Evolutionary conservation across 2,797 vertebrate species (phyloP).

Genomic region (Meriones psammophilus): DNA sequence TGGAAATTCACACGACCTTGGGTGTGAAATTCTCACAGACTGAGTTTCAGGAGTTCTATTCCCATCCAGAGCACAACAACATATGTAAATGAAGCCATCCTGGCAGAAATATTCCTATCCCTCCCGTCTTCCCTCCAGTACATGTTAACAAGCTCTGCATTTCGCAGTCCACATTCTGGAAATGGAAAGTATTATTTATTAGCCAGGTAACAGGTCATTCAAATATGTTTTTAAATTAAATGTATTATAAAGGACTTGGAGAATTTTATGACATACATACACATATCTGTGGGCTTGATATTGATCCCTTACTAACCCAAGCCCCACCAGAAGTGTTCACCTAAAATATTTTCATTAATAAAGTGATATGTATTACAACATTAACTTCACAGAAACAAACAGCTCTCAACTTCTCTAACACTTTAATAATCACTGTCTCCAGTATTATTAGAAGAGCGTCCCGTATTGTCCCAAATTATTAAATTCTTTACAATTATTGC

Average conservation of each 20-base stretch:
- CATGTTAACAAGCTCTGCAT: slow-evolving; percentile 65
- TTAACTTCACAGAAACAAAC: slow-evolving; percentile 70
- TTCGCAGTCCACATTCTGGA: slow-evolving; percentile 76
- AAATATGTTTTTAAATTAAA: slow-evolving; percentile 6
- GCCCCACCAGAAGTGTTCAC: slow-evolving; percentile 50
- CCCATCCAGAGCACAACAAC: slow-evolving; percentile 62
- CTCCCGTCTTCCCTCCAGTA: slow-evolving; percentile 65
- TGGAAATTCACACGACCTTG: slow-evolving; percentile 78
- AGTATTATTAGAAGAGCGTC: background rate
- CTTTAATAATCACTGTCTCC: background rate
- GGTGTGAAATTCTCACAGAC: slow-evolving; percentile 19
- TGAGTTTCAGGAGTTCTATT: slow-evolving; percentile 79
- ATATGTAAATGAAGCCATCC: background rate
- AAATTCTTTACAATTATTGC: slow-evolving; percentile 31
- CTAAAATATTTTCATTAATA: slow-evolving; percentile 72
- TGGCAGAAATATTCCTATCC: slow-evolving; percentile 40
- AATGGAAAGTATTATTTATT: slow-evolving; percentile 29
- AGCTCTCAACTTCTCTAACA: slow-evolving; percentile 63
- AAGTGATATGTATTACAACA: slow-evolving; percentile 23
- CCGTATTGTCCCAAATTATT: background rate
- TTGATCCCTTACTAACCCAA: slow-evolving; percentile 30
- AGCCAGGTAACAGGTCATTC: slow-evolving; percentile 43
- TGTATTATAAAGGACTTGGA: slow-evolving; percentile 71
- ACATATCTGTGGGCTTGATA: background rate
- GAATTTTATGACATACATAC: background rate